Conservation (phyloP, 2,113 vertebrate genomes). For the Sphaerodactylus townsendi region DNA sequence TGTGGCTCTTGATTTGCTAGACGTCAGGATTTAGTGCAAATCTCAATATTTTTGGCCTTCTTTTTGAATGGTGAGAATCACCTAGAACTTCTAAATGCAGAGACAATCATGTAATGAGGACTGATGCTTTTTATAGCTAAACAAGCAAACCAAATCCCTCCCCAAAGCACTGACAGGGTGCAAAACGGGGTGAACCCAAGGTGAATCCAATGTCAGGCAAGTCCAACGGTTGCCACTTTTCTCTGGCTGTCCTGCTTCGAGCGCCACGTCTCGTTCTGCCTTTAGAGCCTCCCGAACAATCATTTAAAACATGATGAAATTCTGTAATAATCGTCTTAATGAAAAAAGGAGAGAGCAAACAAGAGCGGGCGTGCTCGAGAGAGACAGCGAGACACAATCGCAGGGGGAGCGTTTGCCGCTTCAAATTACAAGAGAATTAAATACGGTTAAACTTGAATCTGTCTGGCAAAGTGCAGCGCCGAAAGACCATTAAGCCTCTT, state of each 20-base stretch:
- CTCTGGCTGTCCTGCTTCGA: not conserved
- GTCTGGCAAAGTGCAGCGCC: conserved; percentile 31
- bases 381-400: not conserved
- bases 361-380: not conserved
- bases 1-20: no score
- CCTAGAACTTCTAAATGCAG: no score
- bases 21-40: no score
- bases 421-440: conserved; percentile 63
- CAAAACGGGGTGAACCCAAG: no score
- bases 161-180: no score
- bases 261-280: no score
- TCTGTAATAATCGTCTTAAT: conserved; percentile 1
- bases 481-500: conserved; percentile 60
- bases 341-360: not conserved
- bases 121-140: no score
- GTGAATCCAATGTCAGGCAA: no score
- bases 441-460: conserved; percentile 45
- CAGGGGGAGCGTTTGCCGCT: conserved; percentile 2
- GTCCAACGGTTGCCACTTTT: not conserved
- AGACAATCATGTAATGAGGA: no score
- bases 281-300: not conserved
- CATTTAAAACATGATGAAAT: not conserved
- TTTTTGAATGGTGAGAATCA: no score
- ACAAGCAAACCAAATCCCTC: no score
- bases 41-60: no score